A percentile compares a stretch with the other conserved stretches of the same genome.
Evolutionary conservation across 2,888 invertebrate genomes (phyloP).

Genomic region (Phortica magna): DNA sequence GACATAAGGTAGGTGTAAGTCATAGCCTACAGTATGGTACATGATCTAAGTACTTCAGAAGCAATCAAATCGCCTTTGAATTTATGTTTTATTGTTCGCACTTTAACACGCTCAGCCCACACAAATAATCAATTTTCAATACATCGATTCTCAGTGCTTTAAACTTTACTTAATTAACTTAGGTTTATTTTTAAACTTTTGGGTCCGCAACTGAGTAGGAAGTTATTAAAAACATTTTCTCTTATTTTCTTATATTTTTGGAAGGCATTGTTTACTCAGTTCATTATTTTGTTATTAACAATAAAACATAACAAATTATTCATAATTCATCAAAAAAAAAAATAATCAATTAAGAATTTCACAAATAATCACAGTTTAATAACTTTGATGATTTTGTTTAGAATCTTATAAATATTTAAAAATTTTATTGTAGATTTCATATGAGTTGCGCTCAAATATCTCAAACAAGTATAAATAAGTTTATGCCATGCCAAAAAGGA

Average conservation of each 20-base stretch:
- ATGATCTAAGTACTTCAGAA: too few relatives aligned
- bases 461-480: background rate
- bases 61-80: too few relatives aligned
- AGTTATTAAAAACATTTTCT: background rate
- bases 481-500: conserved; percentile 48
- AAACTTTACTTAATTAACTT: conserved; percentile 10
- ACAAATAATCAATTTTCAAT: conserved; percentile 5
- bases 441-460: background rate
- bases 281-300: background rate
- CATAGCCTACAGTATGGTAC: too few relatives aligned
- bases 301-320: conserved; percentile 1
- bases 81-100: background rate
- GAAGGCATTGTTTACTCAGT: background rate
- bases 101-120: background rate
- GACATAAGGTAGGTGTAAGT: too few relatives aligned
- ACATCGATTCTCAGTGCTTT: background rate
- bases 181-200: background rate
- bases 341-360: background rate
- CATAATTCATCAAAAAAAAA: conserved; percentile 2
- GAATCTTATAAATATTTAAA: background rate
- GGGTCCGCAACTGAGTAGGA: background rate
- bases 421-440: background rate
- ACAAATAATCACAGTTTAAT: background rate
- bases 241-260: background rate
- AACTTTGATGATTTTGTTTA: too few relatives aligned